Evolutionary conservation across 2,797 vertebrate species (phyloP), one percentile per base, ranked within the genome.

Genomic region (Eutrigla gurnardus): DNA sequence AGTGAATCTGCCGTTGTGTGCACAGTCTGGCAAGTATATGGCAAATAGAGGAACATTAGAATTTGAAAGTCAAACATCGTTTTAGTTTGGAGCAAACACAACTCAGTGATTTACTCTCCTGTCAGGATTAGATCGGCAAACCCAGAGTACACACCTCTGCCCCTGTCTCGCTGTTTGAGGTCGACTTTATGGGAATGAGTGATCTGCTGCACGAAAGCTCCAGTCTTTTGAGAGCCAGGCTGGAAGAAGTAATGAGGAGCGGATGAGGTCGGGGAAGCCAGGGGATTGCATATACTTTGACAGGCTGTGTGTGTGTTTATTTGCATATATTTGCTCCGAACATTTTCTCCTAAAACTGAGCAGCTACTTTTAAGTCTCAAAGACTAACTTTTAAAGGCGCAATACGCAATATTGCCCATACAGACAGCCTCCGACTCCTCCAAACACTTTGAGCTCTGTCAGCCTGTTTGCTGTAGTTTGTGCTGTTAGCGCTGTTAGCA

Each of bases 61-160:
- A 90, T 89, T 87, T 84, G 67, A 88, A 85, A 91, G 80, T 90
- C 81, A 92, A 87, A 92, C 86, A 88, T 72, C 77, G 77, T 88
- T 82, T 50, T 85, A 79, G 79, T 85, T 82, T 63, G 71, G 89
- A 76, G 80, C 81, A 82, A 80, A 80, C 81, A 73, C 55, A 70
- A 80, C 45, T 50, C 65, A 45, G 46, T 43, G 71, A 86, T 88
- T 89, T 81, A 67, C 76, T 86, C 80, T 81, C 52, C 73, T 84
- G 82, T 87, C 69, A 60, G 85, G 82, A 88, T 86, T 87, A 90
- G 42, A 86, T 87, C 15, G 25, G 50, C 69, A 83, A 86, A 82
- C 76, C 65, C 81, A 54, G 70, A 85, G 69, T 78, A 84, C 88
- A 82, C 83, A 87, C 86, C 83, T 87, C 83, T 88, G 84, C 65